Percentiles rank a stretch among this genome's conserved stretches.
Conservation (phyloP, 2,113 vertebrate species). For the Typhlomys cinereus region DNA sequence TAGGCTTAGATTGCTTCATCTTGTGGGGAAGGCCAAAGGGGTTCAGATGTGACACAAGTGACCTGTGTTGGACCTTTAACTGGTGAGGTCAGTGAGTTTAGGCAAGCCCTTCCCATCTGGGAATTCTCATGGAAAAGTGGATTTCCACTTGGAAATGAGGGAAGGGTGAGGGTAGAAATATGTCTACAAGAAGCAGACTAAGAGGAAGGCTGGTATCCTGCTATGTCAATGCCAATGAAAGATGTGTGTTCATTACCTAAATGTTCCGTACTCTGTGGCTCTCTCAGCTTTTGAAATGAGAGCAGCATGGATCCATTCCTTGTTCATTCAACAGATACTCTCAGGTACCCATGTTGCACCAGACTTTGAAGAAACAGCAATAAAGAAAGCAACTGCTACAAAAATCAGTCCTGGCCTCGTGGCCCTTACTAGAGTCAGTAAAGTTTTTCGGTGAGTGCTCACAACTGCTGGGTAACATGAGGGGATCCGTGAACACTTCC, state of each 20-base stretch:
- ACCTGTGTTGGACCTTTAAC: background rate
- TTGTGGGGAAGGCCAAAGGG: background rate
- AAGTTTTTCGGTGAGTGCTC: background rate
- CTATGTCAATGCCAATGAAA: background rate
- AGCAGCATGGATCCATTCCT: background rate
- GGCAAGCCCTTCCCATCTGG: background rate
- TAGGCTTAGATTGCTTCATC: background rate
- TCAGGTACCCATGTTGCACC: fast-evolving
- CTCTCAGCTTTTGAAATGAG: background rate
- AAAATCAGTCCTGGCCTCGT: background rate
- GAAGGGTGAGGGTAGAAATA: background rate
- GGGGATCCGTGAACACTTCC: fast-evolving
- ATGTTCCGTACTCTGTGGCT: no score
- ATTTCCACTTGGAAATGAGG: background rate
- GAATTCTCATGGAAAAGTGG: background rate
- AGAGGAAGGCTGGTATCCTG: background rate
- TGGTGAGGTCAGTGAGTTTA: background rate
- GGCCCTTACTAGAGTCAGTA: background rate
- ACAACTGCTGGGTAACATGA: fast-evolving
- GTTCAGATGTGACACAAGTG: background rate
- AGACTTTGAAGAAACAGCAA: background rate
- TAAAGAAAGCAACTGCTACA: background rate
- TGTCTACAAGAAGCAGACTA: background rate
- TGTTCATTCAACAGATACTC: background rate
- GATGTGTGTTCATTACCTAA: no score